Conservation (phyloP, 2,797 vertebrate species). For the Hoplostethus atlanticus region DNA sequence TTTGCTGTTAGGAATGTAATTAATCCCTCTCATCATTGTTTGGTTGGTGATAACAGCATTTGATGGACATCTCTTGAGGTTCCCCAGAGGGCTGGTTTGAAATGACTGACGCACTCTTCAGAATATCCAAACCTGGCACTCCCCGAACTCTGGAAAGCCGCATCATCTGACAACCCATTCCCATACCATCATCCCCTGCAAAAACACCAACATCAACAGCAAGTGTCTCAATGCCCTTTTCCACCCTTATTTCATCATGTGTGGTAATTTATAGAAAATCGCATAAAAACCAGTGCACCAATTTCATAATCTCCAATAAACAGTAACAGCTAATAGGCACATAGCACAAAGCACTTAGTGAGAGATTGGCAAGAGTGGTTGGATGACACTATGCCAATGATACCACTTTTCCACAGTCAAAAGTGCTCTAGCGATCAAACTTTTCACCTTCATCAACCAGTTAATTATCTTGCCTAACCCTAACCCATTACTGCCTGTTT, state of each 20-base stretch:
- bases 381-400: background rate
- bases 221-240: background rate
- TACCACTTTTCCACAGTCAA: background rate
- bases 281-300: conserved; percentile 1
- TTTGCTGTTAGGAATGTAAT: conserved; percentile 52
- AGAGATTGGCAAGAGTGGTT: background rate
- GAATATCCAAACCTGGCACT: conserved; percentile 24
- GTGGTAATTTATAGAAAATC: conserved; percentile 3
- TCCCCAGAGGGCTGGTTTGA: conserved; percentile 17
- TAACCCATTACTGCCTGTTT: background rate
- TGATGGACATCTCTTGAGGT: conserved; percentile 37
- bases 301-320: background rate
- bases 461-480: background rate
- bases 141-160: conserved; percentile 2
- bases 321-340: background rate
- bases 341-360: background rate
- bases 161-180: background rate
- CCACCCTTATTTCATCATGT: background rate
- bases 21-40: conserved; percentile 48
- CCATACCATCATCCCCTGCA: background rate
- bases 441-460: background rate
- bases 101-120: conserved; percentile 25
- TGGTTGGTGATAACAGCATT: background rate
- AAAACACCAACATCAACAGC: conserved; percentile 7
- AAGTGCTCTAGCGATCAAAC: background rate